phyloP scores from a whole-genome alignment of 2,113 vertebrate species.

The Tragelaphus buxtoni region DNA sequence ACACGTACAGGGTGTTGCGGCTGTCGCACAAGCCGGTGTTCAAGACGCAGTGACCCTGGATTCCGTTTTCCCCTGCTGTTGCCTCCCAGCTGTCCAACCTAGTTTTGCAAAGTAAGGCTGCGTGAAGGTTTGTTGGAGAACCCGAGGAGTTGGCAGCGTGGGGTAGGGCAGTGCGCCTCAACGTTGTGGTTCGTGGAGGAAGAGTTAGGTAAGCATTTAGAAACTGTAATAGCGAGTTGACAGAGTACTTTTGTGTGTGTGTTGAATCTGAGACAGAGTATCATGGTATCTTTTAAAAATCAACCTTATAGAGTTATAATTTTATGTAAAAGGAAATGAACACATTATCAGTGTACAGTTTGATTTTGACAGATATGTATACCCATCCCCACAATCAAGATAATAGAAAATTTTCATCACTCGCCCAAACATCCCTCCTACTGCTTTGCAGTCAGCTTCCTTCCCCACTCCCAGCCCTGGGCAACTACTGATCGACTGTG shows the following conservation, averaged over 20 bases:
- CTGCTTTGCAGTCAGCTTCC: background rate
- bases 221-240: background rate
- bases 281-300: background rate
- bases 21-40: conserved; percentile 84
- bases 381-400: background rate
- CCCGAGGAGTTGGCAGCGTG: background rate
- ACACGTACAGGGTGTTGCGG: conserved; percentile 89
- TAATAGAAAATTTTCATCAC: background rate
- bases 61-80: background rate
- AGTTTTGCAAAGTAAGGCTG: background rate
- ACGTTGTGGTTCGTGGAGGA: background rate
- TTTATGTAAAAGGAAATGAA: background rate
- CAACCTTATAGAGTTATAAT: background rate
- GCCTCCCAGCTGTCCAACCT: background rate
- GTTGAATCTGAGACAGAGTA: background rate
- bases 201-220: background rate
- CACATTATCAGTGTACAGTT: too few relatives aligned
- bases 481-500: background rate
- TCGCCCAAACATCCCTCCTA: background rate
- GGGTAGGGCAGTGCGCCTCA: accelerated
- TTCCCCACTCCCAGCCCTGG: background rate
- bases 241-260: background rate
- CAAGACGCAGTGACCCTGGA: conserved; percentile 63
- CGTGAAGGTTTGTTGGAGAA: background rate
- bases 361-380: background rate